Evolutionary conservation across 2,113 vertebrate species (phyloP).

Genomic region (Ciconia stormi): DNA sequence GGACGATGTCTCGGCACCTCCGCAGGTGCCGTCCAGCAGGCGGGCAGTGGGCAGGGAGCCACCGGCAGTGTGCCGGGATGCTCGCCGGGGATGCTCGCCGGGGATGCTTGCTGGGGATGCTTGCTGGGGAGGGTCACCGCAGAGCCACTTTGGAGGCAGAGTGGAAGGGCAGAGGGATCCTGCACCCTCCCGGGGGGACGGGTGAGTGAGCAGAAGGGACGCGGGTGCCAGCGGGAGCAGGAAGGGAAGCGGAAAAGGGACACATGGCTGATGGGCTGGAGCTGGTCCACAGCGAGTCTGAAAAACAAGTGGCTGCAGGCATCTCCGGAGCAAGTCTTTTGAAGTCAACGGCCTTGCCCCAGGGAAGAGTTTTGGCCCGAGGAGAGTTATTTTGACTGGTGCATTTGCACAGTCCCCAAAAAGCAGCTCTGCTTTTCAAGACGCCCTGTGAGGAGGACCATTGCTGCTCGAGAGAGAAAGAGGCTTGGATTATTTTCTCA

Average conservation of each 20-base stretch:
- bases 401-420: neutral
- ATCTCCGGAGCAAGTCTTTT: neutral
- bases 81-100: neutral
- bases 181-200: fast-evolving
- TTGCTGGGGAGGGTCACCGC: fast-evolving
- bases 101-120: neutral
- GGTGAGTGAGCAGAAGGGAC: fast-evolving
- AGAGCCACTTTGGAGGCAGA: neutral
- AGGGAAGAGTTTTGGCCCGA: neutral
- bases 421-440: neutral
- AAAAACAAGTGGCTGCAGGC: neutral
- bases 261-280: neutral
- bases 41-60: neutral
- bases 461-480: conserved; percentile 21
- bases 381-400: neutral
- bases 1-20: neutral
- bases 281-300: neutral
- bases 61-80: neutral
- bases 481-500: conserved; percentile 54
- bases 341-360: neutral
- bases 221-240: neutral
- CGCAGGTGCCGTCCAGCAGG: fast-evolving
- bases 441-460: neutral
- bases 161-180: neutral
- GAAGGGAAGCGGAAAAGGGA: neutral